Evolutionary conservation across 1,140 invertebrate species (phyloP), one percentile per base, ranked within the genome.

Genomic region (Chrysoperla carnea): DNA sequence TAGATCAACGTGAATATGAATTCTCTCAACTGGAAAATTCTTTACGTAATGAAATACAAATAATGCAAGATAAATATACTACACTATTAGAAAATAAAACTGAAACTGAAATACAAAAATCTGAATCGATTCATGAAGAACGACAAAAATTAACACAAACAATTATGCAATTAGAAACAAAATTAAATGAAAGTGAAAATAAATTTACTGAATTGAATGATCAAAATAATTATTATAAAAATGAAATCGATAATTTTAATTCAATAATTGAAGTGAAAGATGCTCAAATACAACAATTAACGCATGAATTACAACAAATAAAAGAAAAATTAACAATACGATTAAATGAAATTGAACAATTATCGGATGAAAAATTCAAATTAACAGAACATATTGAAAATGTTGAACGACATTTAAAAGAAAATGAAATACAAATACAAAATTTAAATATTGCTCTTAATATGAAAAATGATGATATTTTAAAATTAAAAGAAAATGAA

Each of bases 1-100:
- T 76, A 42, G 60, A 67, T 6, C 62, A 67, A 46, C 61, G 69
- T 14, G 73, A 78, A 61, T 60, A 54, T 11, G 73, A 72, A 46
- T 76, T 73, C 51, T 54, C 62, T 46, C 56, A 62, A 46, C 52
- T 61, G 5, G 69, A 74, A 58, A 47, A 60, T 37, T 59, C 66
- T 37, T 54, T 74, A 8, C 50, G 61, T 45, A 53, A 52, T 23
- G 61, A 72, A 53, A 46, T 60, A 6, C 37, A 42, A 29, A 54
- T 56, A 48, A 64, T 52, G 41, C 64, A 69, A 57, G 52, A 57
- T 39, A 70, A 68, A 52, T 67, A 64, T 52, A 68, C 70, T 45
- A 56, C 60, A 42, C 50, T 72, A 41, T 52, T 69, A 11, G 31
- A 9, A 9, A 14, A 59, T 62, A 45, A 60, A 54, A 41, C 55